Conservation (phyloP, 35 echinoderm and acorn worm species). For the Stichopus chloronotus region DNA sequence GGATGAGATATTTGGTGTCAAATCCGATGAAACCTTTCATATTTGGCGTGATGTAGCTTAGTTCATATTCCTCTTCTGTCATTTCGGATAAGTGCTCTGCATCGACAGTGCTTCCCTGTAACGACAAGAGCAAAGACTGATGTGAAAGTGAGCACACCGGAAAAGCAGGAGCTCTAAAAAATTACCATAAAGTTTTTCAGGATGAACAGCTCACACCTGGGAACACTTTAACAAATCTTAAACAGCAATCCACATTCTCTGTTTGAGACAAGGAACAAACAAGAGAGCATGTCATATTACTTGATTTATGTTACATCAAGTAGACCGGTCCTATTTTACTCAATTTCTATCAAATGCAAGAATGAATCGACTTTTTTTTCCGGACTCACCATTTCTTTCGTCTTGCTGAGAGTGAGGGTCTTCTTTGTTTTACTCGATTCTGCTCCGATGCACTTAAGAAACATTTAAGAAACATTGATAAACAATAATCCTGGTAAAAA, state of each 20-base stretch:
- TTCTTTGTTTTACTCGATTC: slow-evolving; percentile 83
- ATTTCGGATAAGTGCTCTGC: slow-evolving; percentile 94
- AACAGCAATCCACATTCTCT: no score
- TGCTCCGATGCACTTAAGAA: slow-evolving; percentile 77
- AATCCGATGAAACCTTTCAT: slow-evolving; percentile 80
- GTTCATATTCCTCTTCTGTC: slow-evolving; percentile 98
- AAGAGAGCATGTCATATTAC: no score
- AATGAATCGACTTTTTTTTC: no score
- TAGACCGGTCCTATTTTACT: no score
- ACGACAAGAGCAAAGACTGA: not conserved
- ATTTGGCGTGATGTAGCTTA: slow-evolving; percentile 86
- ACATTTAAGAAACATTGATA: not conserved
- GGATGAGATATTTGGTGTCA: slow-evolving; percentile 97
- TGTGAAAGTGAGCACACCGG: not conserved
- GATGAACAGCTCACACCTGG: not conserved
- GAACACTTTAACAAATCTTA: no score
- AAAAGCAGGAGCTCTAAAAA: not conserved
- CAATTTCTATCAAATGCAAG: no score
- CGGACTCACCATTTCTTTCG: slow-evolving; percentile 84
- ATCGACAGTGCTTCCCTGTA: slow-evolving; percentile 92
- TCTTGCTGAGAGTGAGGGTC: slow-evolving; percentile 86
- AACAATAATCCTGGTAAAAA: no score
- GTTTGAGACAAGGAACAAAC: no score
- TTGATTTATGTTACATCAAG: no score
- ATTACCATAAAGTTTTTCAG: not conserved